Conservation (phyloP, 2,888 invertebrate genomes). For the Synergus japonicus region DNA sequence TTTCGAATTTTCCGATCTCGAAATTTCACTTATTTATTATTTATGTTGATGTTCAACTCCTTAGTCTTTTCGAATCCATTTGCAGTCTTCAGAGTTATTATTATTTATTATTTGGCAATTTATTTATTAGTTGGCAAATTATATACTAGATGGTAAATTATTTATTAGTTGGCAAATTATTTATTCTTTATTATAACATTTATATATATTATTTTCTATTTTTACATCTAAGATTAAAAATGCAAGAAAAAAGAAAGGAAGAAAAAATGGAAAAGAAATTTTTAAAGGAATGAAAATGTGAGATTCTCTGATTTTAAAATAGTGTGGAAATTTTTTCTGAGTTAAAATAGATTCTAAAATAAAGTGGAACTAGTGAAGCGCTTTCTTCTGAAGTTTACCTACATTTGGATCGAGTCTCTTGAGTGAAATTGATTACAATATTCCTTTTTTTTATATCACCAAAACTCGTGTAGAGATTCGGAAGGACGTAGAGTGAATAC, state of each 20-base stretch:
- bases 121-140: background rate
- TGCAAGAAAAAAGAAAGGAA: background rate
- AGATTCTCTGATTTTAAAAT: background rate
- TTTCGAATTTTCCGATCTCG: background rate
- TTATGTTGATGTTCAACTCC: background rate
- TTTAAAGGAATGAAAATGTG: background rate
- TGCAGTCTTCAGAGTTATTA: background rate
- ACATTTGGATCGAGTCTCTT: background rate
- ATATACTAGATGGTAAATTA: no score
- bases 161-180: background rate
- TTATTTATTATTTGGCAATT: background rate
- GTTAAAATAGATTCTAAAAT: background rate
- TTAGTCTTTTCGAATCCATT: background rate
- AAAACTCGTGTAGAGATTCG: constrained; percentile 11
- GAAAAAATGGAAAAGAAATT: background rate
- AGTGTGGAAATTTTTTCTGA: background rate
- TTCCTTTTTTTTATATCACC: constrained; percentile 10
- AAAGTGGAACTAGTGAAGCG: background rate
- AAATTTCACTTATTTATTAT: background rate
- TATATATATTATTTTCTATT: background rate
- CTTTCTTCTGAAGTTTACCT: background rate
- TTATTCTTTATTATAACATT: background rate
- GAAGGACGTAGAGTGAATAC: constrained; percentile 31
- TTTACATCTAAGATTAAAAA: background rate
- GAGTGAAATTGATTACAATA: background rate